phyloP scores from a whole-genome alignment of 2,888 invertebrate genomes.

The Lasiommata megera region DNA sequence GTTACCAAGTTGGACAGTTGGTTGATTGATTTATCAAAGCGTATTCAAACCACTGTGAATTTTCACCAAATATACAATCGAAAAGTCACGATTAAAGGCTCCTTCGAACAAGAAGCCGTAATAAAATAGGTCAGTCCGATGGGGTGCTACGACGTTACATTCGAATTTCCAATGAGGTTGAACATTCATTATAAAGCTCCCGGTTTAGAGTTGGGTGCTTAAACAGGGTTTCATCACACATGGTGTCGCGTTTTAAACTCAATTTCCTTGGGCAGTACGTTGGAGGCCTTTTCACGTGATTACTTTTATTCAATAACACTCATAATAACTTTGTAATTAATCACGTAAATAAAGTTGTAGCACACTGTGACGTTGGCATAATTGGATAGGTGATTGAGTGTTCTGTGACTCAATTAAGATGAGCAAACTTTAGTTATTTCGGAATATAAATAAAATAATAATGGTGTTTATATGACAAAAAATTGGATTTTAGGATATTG shows the following conservation, averaged over 20 bases:
- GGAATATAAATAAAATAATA: background rate
- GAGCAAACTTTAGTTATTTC: constrained; percentile 11
- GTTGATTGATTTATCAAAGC: no score
- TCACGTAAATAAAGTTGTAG: constrained; percentile 13
- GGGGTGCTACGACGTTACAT: no score
- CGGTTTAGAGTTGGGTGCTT: no score
- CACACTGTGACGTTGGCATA: constrained; percentile 8
- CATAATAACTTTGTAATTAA: constrained; percentile 10
- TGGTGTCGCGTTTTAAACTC: background rate
- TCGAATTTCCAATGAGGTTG: no score
- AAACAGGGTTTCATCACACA: background rate
- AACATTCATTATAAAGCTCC: no score
- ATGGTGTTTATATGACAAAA: background rate
- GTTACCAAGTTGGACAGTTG: no score
- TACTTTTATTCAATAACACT: constrained; percentile 6
- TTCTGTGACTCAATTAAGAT: constrained; percentile 12
- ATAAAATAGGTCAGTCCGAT: no score
- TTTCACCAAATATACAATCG: no score
- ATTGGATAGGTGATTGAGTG: constrained; percentile 18
- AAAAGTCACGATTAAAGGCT: no score
- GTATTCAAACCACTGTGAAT: no score
- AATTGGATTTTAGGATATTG: background rate
- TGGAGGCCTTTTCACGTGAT: background rate
- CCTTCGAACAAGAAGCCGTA: no score
- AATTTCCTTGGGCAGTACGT: background rate